phyloP scores from a whole-genome alignment of 1,140 invertebrate species.

The Triops cancriformis region DNA sequence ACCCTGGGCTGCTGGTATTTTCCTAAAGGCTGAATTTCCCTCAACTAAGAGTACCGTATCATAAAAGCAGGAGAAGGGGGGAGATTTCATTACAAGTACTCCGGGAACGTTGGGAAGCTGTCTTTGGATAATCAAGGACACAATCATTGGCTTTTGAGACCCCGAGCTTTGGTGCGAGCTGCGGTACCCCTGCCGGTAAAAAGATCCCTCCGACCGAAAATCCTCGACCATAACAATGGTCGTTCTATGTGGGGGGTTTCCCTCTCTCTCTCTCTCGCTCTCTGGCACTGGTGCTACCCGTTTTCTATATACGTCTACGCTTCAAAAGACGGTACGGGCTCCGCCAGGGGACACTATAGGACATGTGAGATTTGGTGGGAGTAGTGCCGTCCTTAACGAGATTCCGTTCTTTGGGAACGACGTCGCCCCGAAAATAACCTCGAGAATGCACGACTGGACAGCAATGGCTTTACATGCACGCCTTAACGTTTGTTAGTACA shows the following conservation, averaged over 20 bases:
- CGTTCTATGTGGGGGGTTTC: neutral
- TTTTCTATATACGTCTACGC: neutral
- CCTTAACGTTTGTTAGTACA: neutral
- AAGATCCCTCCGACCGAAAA: neutral
- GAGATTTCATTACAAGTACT: neutral
- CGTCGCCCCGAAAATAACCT: neutral
- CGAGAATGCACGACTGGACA: neutral
- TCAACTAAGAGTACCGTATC: neutral
- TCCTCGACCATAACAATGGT: neutral
- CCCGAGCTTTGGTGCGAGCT: neutral
- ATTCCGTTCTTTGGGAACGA: neutral
- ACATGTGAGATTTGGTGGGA: neutral
- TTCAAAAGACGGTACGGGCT: neutral
- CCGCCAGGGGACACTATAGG: neutral
- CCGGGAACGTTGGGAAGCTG: neutral
- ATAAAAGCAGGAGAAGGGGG: neutral
- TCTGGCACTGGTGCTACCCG: too few species aligned
- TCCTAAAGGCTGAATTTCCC: neutral
- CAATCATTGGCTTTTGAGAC: conserved; percentile 13
- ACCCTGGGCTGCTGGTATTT: neutral
- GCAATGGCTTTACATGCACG: conserved; percentile 4
- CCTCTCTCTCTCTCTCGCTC: neutral
- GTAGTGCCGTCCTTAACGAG: neutral
- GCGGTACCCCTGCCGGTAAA: neutral
- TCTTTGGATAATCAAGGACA: conserved; percentile 2